Evolutionary conservation across 2,797 vertebrate species (phyloP), one percentile per base, ranked within the genome.

Genomic region (Synaphobranchus kaupii): DNA sequence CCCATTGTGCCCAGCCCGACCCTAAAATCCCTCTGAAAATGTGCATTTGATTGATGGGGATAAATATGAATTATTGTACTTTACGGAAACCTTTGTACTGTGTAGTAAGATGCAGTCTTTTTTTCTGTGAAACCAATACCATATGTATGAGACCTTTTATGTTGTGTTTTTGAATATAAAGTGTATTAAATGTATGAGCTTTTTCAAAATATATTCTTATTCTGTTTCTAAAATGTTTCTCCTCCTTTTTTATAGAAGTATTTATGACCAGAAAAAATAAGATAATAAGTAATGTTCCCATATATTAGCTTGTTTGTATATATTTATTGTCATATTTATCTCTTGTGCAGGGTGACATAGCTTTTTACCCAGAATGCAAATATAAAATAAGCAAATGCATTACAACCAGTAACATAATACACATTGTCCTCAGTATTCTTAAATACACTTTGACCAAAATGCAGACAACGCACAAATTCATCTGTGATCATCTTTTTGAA

Each of bases 111-210:
- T 73, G 48, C 63, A 68, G 89, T 92, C 60, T 90, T 88, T 86
- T 56, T 92, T 76, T 76, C 87, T 93, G 91, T 93, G 94, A 95
- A 94, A 95, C 91, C 56, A 90, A 84, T 92, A 93, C 92, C 86
- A 87, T 94, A 88, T 92, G 89, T 93, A 87, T 85, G 83, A 89
- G 80, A 90, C 86, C 78, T 81, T 86, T 83, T 91, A 91, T 93
- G 92, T 93, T 91, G 92, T 60, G 88, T 89, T 44, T 91, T 90
- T 91, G 87, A 90, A 90, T 93, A 93, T 92, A 89, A 90, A 92
- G 91, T 89, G 91, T 92, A 88, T 91, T 94, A 92, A 89, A 92
- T 94, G 92, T 93, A 90, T 92, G 90, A 93, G 90, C 93, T 93
- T 93, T 93, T 93, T 92, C 86, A 86, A 91, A 93, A 93, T 89